phyloP scores from a whole-genome alignment of 2,797 vertebrate genomes.

The Tragelaphus oryx region DNA sequence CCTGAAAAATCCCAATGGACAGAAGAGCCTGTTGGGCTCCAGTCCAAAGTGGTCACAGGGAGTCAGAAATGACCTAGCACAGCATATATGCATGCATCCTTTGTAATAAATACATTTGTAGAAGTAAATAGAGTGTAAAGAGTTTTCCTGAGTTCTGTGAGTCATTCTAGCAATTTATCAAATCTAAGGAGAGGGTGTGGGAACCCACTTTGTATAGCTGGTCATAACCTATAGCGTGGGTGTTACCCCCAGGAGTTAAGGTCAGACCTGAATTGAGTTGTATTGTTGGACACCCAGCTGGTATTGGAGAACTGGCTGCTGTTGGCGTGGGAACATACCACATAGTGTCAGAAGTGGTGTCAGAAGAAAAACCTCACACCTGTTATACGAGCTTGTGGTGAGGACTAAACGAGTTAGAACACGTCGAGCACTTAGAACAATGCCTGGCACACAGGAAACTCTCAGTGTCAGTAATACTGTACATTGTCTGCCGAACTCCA shows the following conservation, averaged over 20 bases:
- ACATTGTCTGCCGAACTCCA: background rate
- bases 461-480: background rate
- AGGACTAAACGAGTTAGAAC: background rate
- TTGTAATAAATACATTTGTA: background rate
- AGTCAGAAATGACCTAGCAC: background rate
- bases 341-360: background rate
- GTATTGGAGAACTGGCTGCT: background rate
- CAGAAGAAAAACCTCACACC: background rate
- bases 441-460: background rate
- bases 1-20: background rate
- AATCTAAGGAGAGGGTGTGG: background rate
- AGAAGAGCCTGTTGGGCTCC: background rate
- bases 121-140: background rate
- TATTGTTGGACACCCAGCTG: background rate
- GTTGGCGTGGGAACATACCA: background rate
- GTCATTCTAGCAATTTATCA: background rate
- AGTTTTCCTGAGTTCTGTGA: background rate
- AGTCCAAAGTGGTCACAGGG: background rate
- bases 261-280: background rate
- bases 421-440: background rate
- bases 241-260: background rate
- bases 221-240: background rate
- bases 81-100: background rate
- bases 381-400: background rate
- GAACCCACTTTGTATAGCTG: background rate